phyloP scores from a whole-genome alignment of 2,797 vertebrate species.

The Numenius phaeopus region DNA sequence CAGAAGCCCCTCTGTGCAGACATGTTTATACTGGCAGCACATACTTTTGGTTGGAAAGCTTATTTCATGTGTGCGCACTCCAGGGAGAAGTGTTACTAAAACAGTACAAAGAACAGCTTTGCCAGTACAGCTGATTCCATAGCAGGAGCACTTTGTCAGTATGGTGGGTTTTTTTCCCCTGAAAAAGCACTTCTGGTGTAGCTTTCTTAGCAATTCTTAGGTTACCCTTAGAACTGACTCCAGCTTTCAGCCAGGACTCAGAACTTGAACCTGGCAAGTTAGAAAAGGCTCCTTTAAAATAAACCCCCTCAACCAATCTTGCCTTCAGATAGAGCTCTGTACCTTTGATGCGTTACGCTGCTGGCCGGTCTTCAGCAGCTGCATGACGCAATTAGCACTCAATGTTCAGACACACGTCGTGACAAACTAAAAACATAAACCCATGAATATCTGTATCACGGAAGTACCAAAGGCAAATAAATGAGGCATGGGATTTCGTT shows the following conservation, averaged over 20 bases:
- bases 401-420: not conserved
- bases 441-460: not conserved
- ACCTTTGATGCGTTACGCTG: accelerated
- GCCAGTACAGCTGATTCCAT: constrained; percentile 11
- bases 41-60: not conserved
- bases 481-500: not conserved
- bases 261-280: not conserved
- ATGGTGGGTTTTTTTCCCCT: not conserved
- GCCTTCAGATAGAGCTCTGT: not conserved
- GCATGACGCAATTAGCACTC: not conserved
- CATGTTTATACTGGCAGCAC: constrained; percentile 11
- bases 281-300: not conserved
- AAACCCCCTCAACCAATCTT: not conserved
- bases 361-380: not conserved
- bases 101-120: constrained; percentile 31
- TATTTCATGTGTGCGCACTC: not conserved
- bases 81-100: constrained; percentile 24
- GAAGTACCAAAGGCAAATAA: not conserved
- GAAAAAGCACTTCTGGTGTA: not conserved
- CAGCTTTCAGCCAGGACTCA: not conserved
- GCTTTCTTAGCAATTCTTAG: not conserved
- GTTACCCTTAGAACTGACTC: not conserved
- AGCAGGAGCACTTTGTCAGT: not conserved
- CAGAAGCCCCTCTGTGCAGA: constrained; percentile 28
- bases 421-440: not conserved